Percentiles rank a stretch among this genome's conserved stretches.
Evolutionary conservation across 2,797 vertebrate genomes (phyloP).

Genomic region (Toxotes lorentzi): DNA sequence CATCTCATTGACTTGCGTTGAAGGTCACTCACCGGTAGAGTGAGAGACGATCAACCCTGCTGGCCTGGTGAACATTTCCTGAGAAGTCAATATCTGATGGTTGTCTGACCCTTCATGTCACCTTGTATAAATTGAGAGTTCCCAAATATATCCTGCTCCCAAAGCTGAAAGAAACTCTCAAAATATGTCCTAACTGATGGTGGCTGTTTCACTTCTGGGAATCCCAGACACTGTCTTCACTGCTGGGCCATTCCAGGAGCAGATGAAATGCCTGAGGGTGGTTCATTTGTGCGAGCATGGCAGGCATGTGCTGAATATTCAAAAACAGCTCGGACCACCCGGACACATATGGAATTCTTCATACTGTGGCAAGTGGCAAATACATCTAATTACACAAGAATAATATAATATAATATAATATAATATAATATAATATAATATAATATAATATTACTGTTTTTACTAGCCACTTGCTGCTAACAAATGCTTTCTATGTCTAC

Average conservation of each 20-base stretch:
- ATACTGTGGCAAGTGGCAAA: constrained; percentile 24
- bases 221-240: constrained; percentile 33
- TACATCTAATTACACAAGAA: too few species aligned
- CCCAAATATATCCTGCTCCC: constrained; percentile 17
- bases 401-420: background rate
- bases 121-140: constrained; percentile 11
- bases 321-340: constrained; percentile 38
- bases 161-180: constrained; percentile 25
- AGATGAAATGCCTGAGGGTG: constrained; percentile 51
- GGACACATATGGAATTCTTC: constrained; percentile 24
- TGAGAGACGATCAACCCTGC: background rate
- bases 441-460: background rate
- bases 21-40: constrained; percentile 2
- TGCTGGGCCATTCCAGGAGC: constrained; percentile 43
- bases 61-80: background rate
- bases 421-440: background rate
- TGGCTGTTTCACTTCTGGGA: constrained; percentile 34
- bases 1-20: background rate
- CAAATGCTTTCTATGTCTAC: background rate
- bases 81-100: constrained; percentile 18
- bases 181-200: constrained; percentile 32
- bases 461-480: background rate
- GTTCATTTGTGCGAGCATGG: constrained; percentile 27
- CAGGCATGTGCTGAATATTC: constrained; percentile 64
- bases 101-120: background rate